These are phyloP conservation scores for Xanthia icteritia DNA, from an alignment of 2,888 invertebrate genomes.

Conservation along the genomic window DNA sequence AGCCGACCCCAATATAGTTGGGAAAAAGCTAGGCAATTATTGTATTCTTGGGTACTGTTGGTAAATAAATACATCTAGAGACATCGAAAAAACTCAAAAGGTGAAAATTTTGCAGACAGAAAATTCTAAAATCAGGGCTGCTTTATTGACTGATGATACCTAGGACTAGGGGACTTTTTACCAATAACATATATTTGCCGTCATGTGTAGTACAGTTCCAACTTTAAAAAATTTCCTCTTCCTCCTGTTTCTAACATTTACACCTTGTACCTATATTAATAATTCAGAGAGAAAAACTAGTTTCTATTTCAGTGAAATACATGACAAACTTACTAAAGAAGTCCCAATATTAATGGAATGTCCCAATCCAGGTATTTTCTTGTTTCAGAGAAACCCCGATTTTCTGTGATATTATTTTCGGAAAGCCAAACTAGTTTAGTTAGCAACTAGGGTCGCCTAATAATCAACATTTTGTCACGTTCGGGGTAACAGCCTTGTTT, in stretches of 20 bases:
- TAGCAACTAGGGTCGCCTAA: constrained; percentile 35
- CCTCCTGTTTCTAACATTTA: background rate
- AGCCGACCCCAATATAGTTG: too few relatives aligned
- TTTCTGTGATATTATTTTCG: constrained; percentile 50
- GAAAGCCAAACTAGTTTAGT: constrained; percentile 51
- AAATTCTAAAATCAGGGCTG: background rate
- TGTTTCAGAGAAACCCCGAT: constrained; percentile 32
- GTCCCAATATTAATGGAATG: constrained; percentile 33
- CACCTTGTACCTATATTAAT: background rate
- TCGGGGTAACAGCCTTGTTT: constrained; percentile 29
- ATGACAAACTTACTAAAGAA: constrained; percentile 17
- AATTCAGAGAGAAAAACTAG: background rate
- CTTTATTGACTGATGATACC: background rate
- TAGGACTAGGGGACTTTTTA: background rate
- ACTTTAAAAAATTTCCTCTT: background rate
- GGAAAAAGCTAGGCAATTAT: too few relatives aligned
- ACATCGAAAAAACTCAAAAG: background rate
- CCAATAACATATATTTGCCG: background rate
- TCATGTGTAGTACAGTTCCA: background rate
- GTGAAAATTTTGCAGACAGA: background rate
- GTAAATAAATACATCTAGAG: too few relatives aligned
- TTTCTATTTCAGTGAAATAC: background rate
- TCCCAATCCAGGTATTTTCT: constrained; percentile 41
- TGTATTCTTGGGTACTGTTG: background rate
- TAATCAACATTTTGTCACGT: constrained; percentile 61